Evolutionary conservation across 2,113 vertebrate genomes (phyloP).

Genomic region (Nestor notabilis): DNA sequence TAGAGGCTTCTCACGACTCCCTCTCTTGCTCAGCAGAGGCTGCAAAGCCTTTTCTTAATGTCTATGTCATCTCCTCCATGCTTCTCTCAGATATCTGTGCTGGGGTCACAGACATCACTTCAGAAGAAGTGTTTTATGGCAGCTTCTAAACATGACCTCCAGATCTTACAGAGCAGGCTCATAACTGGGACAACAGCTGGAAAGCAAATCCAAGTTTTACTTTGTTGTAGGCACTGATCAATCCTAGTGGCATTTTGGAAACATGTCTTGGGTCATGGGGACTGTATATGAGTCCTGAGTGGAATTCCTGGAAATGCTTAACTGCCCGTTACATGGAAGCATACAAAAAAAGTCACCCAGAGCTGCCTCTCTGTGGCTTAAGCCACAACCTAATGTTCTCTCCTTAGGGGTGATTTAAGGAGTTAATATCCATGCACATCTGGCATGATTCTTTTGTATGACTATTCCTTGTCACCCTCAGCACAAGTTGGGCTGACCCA

Average conservation of each 20-base stretch:
- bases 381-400: background rate
- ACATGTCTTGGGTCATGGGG: background rate
- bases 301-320: background rate
- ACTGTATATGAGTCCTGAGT: background rate
- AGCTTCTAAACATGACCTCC: background rate
- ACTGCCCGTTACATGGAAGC: background rate
- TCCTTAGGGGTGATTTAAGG: background rate
- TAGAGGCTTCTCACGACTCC: background rate
- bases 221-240: background rate
- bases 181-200: background rate
- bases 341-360: background rate
- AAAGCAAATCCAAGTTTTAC: background rate
- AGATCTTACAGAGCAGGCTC: background rate
- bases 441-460: background rate
- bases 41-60: background rate
- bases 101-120: background rate
- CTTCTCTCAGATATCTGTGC: background rate
- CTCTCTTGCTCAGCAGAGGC: background rate
- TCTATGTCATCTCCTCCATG: background rate
- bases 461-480: fast-evolving
- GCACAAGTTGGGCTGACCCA: background rate
- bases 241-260: background rate
- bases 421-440: background rate
- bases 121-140: background rate
- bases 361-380: background rate